A percentile compares a stretch with the other conserved stretches of the same genome.
Conservation (phyloP, 2,113 vertebrate genomes). For the Myrmecophaga tridactyla region DNA sequence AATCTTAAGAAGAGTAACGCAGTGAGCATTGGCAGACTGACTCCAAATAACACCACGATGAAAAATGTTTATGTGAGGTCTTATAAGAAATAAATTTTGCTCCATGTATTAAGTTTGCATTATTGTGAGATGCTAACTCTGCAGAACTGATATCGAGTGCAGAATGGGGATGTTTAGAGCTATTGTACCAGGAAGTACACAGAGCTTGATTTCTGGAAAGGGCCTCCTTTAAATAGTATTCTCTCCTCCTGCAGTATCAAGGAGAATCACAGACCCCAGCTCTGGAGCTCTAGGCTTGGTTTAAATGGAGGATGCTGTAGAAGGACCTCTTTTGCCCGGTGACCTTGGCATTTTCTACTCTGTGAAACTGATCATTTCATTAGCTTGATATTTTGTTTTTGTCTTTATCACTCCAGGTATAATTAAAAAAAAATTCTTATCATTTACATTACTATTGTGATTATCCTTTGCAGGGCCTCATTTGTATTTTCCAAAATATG, state of each 20-base stretch:
- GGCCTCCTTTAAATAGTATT: background rate
- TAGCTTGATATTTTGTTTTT: background rate
- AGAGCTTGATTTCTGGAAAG: background rate
- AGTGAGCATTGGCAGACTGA: background rate
- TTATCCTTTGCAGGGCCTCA: background rate
- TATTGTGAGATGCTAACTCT: background rate
- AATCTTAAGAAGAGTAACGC: background rate
- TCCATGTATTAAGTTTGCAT: background rate
- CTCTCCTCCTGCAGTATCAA: background rate
- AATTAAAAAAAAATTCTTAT: background rate
- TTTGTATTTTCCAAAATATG: background rate
- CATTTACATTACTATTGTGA: background rate
- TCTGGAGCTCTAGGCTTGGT: background rate
- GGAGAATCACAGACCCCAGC: background rate
- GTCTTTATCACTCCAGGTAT: slow-evolving; percentile 1
- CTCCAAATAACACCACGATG: background rate
- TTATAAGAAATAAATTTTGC: background rate
- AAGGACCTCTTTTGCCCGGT: background rate
- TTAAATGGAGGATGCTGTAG: background rate
- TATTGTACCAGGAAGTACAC: background rate
- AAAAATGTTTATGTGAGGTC: background rate
- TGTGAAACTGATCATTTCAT: slow-evolving; percentile 37
- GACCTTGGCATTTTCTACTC: background rate
- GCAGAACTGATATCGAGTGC: background rate
- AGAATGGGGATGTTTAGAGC: background rate